Evolutionary conservation across 2,888 invertebrate genomes (phyloP).

Genomic region (Synergus umbraculus): DNA sequence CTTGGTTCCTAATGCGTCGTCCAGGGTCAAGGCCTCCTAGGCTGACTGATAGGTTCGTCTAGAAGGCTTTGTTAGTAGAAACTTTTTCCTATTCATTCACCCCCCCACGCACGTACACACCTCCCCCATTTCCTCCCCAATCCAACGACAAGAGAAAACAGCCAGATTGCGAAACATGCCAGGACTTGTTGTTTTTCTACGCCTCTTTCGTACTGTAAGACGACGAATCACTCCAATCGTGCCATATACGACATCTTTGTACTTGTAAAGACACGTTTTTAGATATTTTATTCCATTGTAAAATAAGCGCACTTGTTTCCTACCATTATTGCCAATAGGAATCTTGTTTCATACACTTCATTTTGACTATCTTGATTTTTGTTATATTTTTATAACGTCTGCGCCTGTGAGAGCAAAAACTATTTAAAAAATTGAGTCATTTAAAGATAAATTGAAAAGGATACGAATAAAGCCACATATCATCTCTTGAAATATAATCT

Average conservation of each 20-base stretch:
- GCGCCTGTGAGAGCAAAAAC: slow-evolving; percentile 23
- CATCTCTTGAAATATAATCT: not conserved
- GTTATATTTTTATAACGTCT: not conserved
- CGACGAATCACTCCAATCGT: slow-evolving; percentile 35
- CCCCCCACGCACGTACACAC: slow-evolving; percentile 5
- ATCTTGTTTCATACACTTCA: slow-evolving; percentile 7
- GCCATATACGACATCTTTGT: slow-evolving; percentile 40
- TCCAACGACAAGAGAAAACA: slow-evolving; percentile 3
- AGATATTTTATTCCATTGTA: slow-evolving; percentile 26
- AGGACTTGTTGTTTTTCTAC: slow-evolving; percentile 39
- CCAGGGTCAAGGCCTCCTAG: slow-evolving; percentile 48
- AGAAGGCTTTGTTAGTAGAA: slow-evolving; percentile 41
- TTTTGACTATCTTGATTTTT: not conserved
- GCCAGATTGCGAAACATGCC: slow-evolving; percentile 32
- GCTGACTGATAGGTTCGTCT: slow-evolving; percentile 44
- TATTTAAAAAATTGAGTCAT: not conserved
- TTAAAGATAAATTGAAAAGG: not conserved
- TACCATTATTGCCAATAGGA: slow-evolving; percentile 23
- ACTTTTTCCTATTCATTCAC: slow-evolving; percentile 1
- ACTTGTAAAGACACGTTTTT: slow-evolving; percentile 40
- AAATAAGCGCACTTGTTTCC: slow-evolving; percentile 33
- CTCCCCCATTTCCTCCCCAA: slow-evolving; percentile 13
- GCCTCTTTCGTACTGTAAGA: slow-evolving; percentile 30
- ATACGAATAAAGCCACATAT: slow-evolving; percentile 29
- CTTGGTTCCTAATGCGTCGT: slow-evolving; percentile 60